Base-by-base conservation (phyloP, 2,888 invertebrate species). In the Morinoia aosen region DNA sequence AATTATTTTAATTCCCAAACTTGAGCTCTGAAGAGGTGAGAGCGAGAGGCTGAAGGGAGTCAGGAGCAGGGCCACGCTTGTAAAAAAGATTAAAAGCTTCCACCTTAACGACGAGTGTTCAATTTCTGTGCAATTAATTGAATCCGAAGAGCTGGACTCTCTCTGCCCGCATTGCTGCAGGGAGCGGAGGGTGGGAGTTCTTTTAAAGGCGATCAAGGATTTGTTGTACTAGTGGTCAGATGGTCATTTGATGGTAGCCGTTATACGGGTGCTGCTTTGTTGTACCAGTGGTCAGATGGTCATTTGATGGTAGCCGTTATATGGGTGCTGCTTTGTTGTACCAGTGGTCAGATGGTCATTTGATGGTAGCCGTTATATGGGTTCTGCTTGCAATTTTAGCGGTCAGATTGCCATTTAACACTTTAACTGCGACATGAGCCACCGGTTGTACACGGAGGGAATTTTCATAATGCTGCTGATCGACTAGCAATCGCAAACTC, bases 1-100 rank as follows among this genome's bases (percentile, higher is more conserved):
- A 25, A 76, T 25, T 76, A 76, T 76, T 76, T 76, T 19, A 48
- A 33, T 19, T 76, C 33, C 25, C 7, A 33, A 25, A 19, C 76
- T 33, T 25, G 76, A 19, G 76, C 76, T 33, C 76, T 16, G 10
- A 76, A 76, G 19, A 76, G 8, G 76, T 76, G 19, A 8, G 33
- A 8, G 25, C 76, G 76, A 76, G 33, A 76, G 25, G 25, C 25
- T 19, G 33, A 33, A 19, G 76, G 25, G 25, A 76, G 61, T 61
- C 19, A 14, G 33, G 76, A 76, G 25, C 25, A 76, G 76, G 76
- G 16, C 76, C 33, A 25, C 76, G 76, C 76, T 33, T 33, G 25
- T 76, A 33, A 61, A 76, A 76, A 76, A 76, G 76, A 76, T 76
- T 76, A 76, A 76, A 76, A 76, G 76, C 76, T 76, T 33, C 76